These are phyloP conservation scores for Chauna torquata DNA, from an alignment of 2,113 vertebrate species.

Conservation along the genomic window DNA sequence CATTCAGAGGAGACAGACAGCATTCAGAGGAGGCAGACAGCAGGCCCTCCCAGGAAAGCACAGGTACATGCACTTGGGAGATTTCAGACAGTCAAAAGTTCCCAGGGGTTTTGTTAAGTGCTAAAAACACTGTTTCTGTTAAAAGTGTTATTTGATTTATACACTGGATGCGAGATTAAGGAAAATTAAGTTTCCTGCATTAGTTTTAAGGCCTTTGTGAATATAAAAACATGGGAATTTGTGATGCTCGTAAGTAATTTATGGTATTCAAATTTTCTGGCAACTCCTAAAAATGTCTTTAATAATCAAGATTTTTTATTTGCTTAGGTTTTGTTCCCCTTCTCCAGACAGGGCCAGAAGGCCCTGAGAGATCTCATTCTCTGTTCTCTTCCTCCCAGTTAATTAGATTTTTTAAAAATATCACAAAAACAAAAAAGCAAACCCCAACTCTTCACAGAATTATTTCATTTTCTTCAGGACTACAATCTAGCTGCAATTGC, in stretches of 20 bases:
- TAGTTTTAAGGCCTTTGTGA: constrained; percentile 23
- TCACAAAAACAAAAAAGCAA: background rate
- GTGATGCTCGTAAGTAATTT: background rate
- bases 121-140: background rate
- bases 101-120: background rate
- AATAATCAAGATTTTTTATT: constrained; percentile 18
- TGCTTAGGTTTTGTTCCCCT: background rate
- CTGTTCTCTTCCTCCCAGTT: background rate
- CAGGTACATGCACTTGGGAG: background rate
- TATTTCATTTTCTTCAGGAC: background rate
- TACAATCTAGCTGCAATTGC: background rate
- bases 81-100: background rate
- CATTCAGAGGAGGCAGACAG: background rate
- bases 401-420: background rate
- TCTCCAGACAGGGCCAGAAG: background rate
- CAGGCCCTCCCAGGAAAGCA: background rate
- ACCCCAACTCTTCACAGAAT: background rate
- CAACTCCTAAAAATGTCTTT: background rate
- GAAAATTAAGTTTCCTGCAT: background rate
- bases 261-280: constrained; percentile 24
- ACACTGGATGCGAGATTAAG: background rate
- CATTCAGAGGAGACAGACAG: background rate
- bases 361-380: background rate
- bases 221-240: constrained; percentile 27
- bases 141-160: background rate